Base-by-base conservation (phyloP, 2,113 vertebrate species). In the Epinephelus moara region DNA sequence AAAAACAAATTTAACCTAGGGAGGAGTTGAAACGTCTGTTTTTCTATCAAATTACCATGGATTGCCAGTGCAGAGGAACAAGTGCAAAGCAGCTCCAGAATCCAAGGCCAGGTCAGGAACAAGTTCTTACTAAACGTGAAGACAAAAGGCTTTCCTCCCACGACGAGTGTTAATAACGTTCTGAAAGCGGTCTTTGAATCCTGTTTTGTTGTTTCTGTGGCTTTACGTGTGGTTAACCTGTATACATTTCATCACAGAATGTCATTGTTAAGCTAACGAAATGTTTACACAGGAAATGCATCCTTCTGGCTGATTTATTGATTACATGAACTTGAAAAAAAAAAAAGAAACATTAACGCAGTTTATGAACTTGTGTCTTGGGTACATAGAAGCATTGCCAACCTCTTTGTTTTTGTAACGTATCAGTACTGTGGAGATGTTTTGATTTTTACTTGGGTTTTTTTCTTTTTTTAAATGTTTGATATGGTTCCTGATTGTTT, bases 341-440 rank as follows among this genome's bases (percentile, higher is more conserved):
- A 64, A 80, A 85, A 81, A 81, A 81, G 30, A 63, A 57, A 60
- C 68, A 75, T 59, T 72, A 37, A 59, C 42, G 78, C 49, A 47
- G 42, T 85, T 85, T 81, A 75, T 83, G 73, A 83, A 66, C 80
- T 73, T 84, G 82, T 91, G 80, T 91, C 68, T 83, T 56, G 68
- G 76, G 63, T 87, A 80, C 87, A 81, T 80, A 72, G 73, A 88
- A 87, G 75, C 87, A 88, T 90, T 71, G 86, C 83, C 82, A 85
- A 70, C 91, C 73, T 82, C 78, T 88, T 86, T 84, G 88, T 93
- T 93, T 70, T 92, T 90, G 91, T 95, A 92, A 88, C 23, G 91
- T 93, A 92, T 88, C 77, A 71, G 91, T 94, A 91, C 79, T 91
- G 92, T 93, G 90, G 75, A 89, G 82, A 92, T 93, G 62, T 85